phyloP scores from a whole-genome alignment of 2,113 vertebrate genomes.

The Entelurus aequoreus region DNA sequence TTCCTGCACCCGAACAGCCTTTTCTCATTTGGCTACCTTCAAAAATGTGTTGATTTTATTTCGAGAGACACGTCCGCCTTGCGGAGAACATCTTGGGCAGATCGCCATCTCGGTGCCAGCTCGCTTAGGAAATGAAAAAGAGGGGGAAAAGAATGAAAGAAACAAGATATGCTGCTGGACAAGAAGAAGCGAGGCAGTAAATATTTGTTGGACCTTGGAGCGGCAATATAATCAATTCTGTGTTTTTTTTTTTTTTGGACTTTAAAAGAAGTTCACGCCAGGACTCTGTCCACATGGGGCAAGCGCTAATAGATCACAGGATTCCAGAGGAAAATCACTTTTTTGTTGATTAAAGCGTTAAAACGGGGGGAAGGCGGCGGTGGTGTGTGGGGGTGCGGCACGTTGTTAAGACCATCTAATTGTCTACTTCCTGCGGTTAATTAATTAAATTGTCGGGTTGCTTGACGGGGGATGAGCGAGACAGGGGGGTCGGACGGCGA shows the following conservation, averaged over 20 bases:
- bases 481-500: no score
- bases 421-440: background rate
- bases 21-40: slow-evolving; percentile 28
- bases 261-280: background rate
- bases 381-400: background rate
- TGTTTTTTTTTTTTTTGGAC: background rate
- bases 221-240: slow-evolving; percentile 1
- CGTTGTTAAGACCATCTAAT: slow-evolving; percentile 1
- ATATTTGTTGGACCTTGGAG: slow-evolving; percentile 10
- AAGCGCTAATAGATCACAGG: slow-evolving; percentile 1
- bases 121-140: slow-evolving; percentile 45
- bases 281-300: background rate
- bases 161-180: slow-evolving; percentile 8
- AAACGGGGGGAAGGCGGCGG: background rate
- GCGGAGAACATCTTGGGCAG: slow-evolving; percentile 3
- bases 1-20: slow-evolving; percentile 11
- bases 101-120: slow-evolving; percentile 19
- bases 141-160: background rate
- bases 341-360: background rate
- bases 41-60: slow-evolving; percentile 2
- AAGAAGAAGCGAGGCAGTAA: slow-evolving; percentile 10
- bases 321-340: background rate
- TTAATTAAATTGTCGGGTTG: background rate
- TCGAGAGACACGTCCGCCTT: background rate
- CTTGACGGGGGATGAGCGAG: no score